Percentiles rank a stretch among this genome's conserved stretches.
These are phyloP conservation scores for Drosophila arizonae DNA, from an alignment of 1,140 invertebrate genomes.

Conservation along the genomic window DNA sequence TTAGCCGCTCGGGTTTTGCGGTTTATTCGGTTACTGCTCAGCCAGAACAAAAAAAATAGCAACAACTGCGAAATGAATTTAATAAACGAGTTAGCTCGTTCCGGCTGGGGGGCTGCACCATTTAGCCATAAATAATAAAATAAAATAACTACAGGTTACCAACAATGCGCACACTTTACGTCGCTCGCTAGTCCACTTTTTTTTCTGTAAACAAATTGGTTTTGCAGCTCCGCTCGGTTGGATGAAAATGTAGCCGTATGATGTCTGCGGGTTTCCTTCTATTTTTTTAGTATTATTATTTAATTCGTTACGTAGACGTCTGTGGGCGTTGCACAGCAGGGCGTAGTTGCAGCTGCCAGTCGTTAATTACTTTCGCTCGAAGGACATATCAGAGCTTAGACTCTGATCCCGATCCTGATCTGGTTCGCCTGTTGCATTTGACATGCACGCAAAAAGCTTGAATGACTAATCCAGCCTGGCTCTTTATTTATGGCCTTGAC, in stretches of 20 bases:
- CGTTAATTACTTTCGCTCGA: constrained; percentile 71
- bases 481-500: constrained; percentile 71
- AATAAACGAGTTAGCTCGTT: constrained; percentile 70
- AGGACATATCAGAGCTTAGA: constrained; percentile 63
- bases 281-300: background rate
- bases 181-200: constrained; percentile 3
- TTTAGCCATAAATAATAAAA: constrained; percentile 81
- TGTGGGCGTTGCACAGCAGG: constrained; percentile 36
- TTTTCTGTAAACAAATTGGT: constrained; percentile 78
- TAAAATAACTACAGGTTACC: constrained; percentile 78
- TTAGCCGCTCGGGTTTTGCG: constrained; percentile 73
- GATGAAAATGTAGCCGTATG: constrained; percentile 31
- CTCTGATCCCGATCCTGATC: background rate
- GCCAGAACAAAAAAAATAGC: constrained; percentile 17
- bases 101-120: constrained; percentile 50
- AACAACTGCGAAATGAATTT: constrained; percentile 61
- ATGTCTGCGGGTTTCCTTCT: constrained; percentile 40
- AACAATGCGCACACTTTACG: constrained; percentile 73
- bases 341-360: constrained; percentile 57
- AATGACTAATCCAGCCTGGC: constrained; percentile 62
- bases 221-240: constrained; percentile 54
- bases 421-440: constrained; percentile 68
- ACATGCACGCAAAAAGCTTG: constrained; percentile 57
- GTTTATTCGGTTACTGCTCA: constrained; percentile 68
- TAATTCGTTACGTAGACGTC: constrained; percentile 15